Evolutionary conservation across 2,113 vertebrate species (phyloP).

Genomic region (Copsychus sechellarum): DNA sequence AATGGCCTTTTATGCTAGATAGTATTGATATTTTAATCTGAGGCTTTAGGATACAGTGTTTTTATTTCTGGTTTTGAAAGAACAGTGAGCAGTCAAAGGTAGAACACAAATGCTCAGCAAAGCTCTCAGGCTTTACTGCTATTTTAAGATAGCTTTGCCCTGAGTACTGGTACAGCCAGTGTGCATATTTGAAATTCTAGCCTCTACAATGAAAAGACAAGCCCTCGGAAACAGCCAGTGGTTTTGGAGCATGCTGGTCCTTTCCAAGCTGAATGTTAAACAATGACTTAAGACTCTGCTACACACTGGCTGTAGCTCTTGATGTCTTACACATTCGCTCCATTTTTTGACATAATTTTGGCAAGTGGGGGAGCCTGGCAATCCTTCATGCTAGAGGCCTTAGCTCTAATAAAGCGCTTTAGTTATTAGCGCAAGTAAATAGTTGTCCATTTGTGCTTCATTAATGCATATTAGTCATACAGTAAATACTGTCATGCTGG

Average conservation of each 20-base stretch:
- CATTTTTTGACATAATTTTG: conserved; percentile 65
- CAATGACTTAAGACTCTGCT: conserved; percentile 47
- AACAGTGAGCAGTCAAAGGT: neutral
- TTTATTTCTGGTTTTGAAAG: conserved; percentile 28
- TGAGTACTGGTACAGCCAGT: neutral
- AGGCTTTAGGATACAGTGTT: neutral
- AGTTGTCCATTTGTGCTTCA: conserved; percentile 54
- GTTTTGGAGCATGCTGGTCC: conserved; percentile 35
- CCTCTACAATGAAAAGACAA: conserved; percentile 31
- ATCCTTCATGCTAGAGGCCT: conserved; percentile 35
- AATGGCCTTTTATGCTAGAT: neutral
- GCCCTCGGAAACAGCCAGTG: conserved; percentile 32
- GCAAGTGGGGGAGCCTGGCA: conserved; percentile 52
- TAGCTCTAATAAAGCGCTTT: conserved; percentile 47
- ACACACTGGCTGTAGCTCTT: conserved; percentile 21
- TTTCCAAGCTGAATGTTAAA: conserved; percentile 40
- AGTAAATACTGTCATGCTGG: conserved; percentile 45
- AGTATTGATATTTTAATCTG: conserved; percentile 51
- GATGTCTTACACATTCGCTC: conserved; percentile 27
- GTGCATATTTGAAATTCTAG: conserved; percentile 46
- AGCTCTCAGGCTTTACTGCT: conserved; percentile 41
- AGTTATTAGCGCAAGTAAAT: conserved; percentile 56
- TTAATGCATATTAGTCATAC: conserved; percentile 54
- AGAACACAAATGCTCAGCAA: neutral
- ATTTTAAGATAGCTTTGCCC: conserved; percentile 38